These are phyloP conservation scores for Emberiza fucata DNA, from an alignment of 2,113 vertebrate genomes.

Conservation along the genomic window DNA sequence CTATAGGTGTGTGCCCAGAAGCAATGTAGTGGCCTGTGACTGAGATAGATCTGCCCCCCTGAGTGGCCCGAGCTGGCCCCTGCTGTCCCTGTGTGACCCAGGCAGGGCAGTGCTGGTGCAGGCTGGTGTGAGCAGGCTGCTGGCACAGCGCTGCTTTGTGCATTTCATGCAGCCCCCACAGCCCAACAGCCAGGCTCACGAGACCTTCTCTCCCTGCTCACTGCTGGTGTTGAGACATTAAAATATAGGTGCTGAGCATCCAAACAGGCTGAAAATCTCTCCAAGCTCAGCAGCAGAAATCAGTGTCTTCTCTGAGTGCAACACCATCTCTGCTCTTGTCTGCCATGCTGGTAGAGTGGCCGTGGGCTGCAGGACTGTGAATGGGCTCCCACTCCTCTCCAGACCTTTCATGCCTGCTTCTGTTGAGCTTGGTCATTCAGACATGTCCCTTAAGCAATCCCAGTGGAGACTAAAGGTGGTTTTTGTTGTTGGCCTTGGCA, in stretches of 20 bases:
- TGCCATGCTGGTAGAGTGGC: neutral
- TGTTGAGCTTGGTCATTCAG: neutral
- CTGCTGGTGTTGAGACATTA: neutral
- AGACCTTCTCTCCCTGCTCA: neutral
- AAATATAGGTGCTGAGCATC: neutral
- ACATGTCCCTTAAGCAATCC: neutral
- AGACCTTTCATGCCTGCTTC: neutral
- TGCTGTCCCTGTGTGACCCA: neutral
- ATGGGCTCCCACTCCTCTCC: neutral
- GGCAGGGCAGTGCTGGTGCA: accelerated
- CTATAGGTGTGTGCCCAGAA: neutral
- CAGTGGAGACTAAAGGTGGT: neutral
- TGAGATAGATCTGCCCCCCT: neutral
- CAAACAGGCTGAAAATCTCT: neutral
- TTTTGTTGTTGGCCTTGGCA: neutral
- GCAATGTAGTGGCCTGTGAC: neutral
- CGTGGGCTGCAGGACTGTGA: neutral
- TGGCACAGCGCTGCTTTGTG: accelerated
- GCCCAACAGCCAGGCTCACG: neutral
- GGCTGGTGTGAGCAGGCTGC: neutral
- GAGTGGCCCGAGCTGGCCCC: neutral
- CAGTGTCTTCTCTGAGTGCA: neutral
- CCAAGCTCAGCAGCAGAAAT: neutral
- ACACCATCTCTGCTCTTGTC: neutral
- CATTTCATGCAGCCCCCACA: neutral